Conservation (phyloP, 2,888 invertebrate species). For the Cylindroiulus punctatus region DNA sequence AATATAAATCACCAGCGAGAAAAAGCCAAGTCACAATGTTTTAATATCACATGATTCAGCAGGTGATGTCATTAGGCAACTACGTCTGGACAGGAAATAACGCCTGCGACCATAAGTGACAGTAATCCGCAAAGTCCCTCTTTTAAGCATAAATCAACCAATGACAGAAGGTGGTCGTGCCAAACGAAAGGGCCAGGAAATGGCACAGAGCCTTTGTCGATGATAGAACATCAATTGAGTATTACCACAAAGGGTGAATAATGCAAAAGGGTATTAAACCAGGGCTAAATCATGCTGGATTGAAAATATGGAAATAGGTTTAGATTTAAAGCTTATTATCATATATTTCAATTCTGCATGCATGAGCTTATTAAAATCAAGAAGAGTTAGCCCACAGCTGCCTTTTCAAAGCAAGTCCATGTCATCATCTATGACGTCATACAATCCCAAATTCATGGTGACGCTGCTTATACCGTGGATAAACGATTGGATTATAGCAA, state of each 20-base stretch:
- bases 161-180: neutral
- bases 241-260: neutral
- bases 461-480: too few species aligned
- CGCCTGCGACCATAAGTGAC: neutral
- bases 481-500: too few species aligned
- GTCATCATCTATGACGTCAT: neutral
- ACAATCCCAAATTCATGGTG: neutral
- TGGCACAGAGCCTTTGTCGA: neutral
- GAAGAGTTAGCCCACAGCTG: neutral
- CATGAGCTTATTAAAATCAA: neutral
- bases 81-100: neutral
- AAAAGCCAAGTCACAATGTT: conserved; percentile 7
- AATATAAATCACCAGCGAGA: neutral
- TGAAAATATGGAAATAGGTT: conserved; percentile 28
- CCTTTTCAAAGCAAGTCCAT: neutral
- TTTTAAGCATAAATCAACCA: conserved; percentile 1
- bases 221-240: neutral
- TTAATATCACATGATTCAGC: conserved; percentile 16
- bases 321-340: neutral
- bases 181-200: neutral
- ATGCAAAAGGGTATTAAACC: neutral
- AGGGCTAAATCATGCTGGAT: neutral
- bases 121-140: neutral
- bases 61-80: neutral
- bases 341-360: neutral